phyloP scores from a whole-genome alignment of 1,140 invertebrate species.

The Melitaea cinxia region DNA sequence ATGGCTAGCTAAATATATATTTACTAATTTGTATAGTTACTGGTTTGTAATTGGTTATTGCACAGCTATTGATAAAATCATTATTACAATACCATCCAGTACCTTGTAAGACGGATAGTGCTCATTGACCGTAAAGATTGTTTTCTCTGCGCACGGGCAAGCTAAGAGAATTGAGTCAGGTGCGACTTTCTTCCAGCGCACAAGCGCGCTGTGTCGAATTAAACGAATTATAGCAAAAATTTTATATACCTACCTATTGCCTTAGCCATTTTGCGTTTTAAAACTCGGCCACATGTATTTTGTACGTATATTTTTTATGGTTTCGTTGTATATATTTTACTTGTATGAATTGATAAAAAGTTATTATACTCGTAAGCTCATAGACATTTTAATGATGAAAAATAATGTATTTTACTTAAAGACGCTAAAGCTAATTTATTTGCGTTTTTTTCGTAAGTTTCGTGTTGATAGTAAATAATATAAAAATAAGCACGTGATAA shows the following conservation, averaged over 20 bases:
- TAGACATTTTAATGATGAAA: no score
- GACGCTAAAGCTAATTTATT: no score
- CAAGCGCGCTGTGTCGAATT: constrained; percentile 21
- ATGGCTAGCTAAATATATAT: no score
- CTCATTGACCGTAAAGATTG: constrained; percentile 25
- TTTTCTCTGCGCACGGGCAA: constrained; percentile 25
- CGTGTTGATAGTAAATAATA: no score
- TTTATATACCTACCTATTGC: background rate
- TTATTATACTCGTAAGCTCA: no score
- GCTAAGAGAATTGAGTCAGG: constrained; percentile 3
- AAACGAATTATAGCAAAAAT: constrained; percentile 27
- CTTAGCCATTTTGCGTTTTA: constrained; percentile 10
- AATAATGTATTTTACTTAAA: no score
- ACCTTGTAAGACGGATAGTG: constrained; percentile 15
- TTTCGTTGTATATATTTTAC: background rate
- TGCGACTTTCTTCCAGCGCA: constrained; percentile 27
- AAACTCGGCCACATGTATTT: constrained; percentile 4
- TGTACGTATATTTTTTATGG: background rate
- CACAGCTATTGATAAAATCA: background rate
- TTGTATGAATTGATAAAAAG: background rate
- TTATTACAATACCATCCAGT: background rate
- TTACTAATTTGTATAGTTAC: no score
- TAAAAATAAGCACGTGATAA: no score
- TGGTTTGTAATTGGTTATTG: background rate
- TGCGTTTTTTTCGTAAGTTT: no score